Conservation (phyloP, 2,113 vertebrate genomes). For the Recurvirostra avosetta region DNA sequence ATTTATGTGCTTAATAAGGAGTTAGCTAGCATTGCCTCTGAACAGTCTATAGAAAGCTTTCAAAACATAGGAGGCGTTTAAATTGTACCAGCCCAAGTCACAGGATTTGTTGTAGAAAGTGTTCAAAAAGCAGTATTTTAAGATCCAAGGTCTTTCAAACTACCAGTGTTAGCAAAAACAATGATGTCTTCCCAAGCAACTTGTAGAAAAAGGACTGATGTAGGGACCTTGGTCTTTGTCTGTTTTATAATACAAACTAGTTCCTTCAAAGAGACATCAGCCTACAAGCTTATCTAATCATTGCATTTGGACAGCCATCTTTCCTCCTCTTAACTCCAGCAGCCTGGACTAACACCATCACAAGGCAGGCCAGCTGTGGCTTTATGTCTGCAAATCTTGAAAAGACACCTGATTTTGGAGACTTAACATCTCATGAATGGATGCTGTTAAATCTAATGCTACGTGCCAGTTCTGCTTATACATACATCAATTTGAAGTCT, state of each 20-base stretch:
- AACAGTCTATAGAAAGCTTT: neutral
- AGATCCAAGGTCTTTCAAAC: neutral
- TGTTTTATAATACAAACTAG: neutral
- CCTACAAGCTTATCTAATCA: neutral
- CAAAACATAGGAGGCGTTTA: neutral
- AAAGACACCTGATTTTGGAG: neutral
- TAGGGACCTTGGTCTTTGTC: neutral
- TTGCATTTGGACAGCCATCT: neutral
- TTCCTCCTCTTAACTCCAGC: neutral
- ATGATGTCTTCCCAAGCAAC: neutral
- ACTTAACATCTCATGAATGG: neutral
- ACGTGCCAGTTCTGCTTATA: neutral
- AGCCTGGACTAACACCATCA: too few relatives aligned
- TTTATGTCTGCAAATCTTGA: too few relatives aligned
- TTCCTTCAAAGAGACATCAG: neutral
- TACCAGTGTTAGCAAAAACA: neutral
- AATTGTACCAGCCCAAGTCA: neutral
- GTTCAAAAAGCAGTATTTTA: neutral
- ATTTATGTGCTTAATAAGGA: neutral
- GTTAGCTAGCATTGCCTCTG: neutral
- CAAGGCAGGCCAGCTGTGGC: too few relatives aligned
- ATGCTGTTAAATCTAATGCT: neutral
- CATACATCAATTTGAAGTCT: neutral
- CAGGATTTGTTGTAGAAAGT: neutral
- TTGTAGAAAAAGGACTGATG: neutral